Conservation (phyloP, 2,113 vertebrate species). For the Myxocyprinus asiaticus region DNA sequence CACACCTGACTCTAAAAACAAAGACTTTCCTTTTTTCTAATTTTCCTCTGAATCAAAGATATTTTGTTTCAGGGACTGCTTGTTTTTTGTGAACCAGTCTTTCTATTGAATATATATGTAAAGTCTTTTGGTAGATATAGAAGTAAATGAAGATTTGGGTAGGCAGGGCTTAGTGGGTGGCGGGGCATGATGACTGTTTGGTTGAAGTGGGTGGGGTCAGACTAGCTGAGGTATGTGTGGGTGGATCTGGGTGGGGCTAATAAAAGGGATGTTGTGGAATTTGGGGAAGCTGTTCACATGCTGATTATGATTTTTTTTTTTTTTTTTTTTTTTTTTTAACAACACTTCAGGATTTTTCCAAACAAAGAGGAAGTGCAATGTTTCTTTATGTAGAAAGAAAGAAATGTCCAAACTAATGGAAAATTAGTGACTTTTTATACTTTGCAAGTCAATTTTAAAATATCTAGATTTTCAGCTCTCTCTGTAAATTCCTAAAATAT, state of each 20-base stretch:
- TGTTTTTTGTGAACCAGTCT: conserved; percentile 67
- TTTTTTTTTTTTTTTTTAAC: conserved; percentile 3
- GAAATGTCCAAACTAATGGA: conserved; percentile 15
- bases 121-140: conserved; percentile 84
- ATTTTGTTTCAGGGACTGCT: conserved; percentile 73
- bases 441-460: not conserved
- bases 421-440: not conserved
- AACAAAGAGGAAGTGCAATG: conserved; percentile 54
- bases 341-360: conserved; percentile 68
- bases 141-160: conserved; percentile 41
- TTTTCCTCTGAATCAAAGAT: conserved; percentile 55
- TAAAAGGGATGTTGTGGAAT: conserved; percentile 51
- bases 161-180: conserved; percentile 61
- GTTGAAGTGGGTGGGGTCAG: conserved; percentile 46
- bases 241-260: conserved; percentile 60
- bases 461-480: not conserved
- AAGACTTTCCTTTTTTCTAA: conserved; percentile 42
- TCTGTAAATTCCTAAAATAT: conserved; percentile 38
- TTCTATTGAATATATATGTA: conserved; percentile 78
- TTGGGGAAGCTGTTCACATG: conserved; percentile 75
- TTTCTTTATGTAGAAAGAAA: conserved; percentile 49
- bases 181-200: conserved; percentile 46
- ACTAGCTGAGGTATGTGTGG: conserved; percentile 63
- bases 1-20: conserved; percentile 68
- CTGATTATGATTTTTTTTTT: conserved; percentile 65